Conservation (phyloP, 2,797 vertebrate species). For the Manis pentadactyla region DNA sequence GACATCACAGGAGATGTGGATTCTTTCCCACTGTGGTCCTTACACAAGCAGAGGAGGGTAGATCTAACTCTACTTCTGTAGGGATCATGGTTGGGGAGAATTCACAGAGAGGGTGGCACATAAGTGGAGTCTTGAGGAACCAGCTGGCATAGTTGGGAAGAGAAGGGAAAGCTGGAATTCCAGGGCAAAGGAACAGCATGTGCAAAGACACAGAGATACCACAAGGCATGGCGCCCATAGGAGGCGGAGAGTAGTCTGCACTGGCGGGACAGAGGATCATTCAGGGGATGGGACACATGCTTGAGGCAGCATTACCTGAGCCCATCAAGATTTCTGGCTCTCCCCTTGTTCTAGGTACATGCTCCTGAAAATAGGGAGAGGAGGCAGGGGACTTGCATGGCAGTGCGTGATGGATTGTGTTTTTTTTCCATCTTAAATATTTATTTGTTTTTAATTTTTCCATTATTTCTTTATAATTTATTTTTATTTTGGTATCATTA, state of each 20-base stretch:
- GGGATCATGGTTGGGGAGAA: neutral
- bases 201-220: neutral
- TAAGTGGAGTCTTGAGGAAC: neutral
- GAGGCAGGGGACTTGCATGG: neutral
- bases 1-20: neutral
- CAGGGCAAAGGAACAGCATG: neutral
- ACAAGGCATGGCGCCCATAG: neutral
- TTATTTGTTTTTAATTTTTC: no score
- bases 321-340: neutral
- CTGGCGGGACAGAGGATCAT: neutral
- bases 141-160: neutral
- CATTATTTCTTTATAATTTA: no score
- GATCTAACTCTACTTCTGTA: neutral
- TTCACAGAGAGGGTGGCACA: neutral
- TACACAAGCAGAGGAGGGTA: neutral
- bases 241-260: neutral
- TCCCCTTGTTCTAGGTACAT: neutral
- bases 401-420: fast-evolving
- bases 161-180: neutral
- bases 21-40: no score
- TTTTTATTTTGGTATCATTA: no score
- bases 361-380: neutral
- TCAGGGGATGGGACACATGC: neutral
- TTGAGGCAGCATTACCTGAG: neutral
- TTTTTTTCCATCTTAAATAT: neutral